A percentile compares a stretch with the other conserved stretches of the same genome.
Conservation (phyloP, 2,888 invertebrate species). For the Melanotus villosus region DNA sequence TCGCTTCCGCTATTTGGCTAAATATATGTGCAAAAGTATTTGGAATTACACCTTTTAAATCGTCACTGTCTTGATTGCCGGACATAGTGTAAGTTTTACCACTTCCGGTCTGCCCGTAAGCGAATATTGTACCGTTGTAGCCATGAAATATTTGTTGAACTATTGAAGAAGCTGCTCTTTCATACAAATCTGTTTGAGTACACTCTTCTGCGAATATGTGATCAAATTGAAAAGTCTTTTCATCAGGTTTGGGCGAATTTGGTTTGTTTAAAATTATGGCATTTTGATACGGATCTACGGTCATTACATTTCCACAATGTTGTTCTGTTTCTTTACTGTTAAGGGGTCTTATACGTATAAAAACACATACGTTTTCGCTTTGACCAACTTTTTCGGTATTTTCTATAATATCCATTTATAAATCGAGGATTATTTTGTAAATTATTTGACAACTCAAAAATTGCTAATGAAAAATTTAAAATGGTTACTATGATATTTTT, state of each 20-base stretch:
- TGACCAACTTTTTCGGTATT: background rate
- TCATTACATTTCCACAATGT: slow-evolving; percentile 77
- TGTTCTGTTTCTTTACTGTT: slow-evolving; percentile 86
- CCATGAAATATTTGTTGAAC: slow-evolving; percentile 97
- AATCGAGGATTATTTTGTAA: background rate
- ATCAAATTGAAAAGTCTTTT: slow-evolving; percentile 86
- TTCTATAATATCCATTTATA: no score
- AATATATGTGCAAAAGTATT: slow-evolving; percentile 99
- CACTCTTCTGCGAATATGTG: slow-evolving; percentile 91
- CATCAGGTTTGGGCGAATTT: slow-evolving; percentile 82
- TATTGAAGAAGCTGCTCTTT: slow-evolving; percentile 95
- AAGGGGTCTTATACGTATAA: slow-evolving; percentile 95
- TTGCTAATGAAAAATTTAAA: no score
- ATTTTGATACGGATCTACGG: background rate
- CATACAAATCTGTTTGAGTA: slow-evolving; percentile 94
- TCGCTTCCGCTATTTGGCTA: slow-evolving; percentile 95
- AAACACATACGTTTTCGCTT: slow-evolving; percentile 88
- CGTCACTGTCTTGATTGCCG: slow-evolving; percentile 86
- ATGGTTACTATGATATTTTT: no score
- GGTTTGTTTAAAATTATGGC: slow-evolving; percentile 58
- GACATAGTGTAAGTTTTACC: slow-evolving; percentile 99
- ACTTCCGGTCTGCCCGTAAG: slow-evolving; percentile 94
- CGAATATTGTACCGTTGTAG: slow-evolving; percentile 95
- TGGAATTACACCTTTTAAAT: slow-evolving; percentile 93
- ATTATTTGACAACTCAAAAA: slow-evolving; percentile 1